A percentile compares a stretch with the other conserved stretches of the same genome.
Conservation (phyloP, 2,113 vertebrate genomes). For the Psammodynastes pulverulentus region DNA sequence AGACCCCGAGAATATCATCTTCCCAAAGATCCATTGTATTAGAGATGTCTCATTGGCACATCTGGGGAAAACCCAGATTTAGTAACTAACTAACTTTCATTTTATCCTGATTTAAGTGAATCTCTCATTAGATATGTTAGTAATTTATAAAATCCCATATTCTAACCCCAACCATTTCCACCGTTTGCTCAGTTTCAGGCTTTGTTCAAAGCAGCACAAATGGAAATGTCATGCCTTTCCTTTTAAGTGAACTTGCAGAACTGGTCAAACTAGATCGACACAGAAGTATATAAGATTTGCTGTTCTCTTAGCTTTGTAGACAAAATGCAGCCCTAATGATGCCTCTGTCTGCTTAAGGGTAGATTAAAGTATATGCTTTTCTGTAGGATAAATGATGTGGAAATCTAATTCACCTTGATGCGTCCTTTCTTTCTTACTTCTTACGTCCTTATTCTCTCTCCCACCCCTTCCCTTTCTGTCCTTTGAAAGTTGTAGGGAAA, state of each 20-base stretch:
- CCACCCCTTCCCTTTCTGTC: conserved; percentile 61
- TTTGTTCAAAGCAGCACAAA: conserved; percentile 51
- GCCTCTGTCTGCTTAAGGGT: conserved; percentile 57
- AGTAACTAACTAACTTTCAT: background rate
- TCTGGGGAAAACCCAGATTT: too few species aligned
- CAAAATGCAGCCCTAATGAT: conserved; percentile 57
- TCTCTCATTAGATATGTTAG: background rate
- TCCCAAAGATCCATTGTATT: too few species aligned
- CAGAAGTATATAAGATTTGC: conserved; percentile 2
- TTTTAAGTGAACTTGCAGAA: conserved; percentile 52
- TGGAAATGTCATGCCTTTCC: conserved; percentile 61
- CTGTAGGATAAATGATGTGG: conserved; percentile 78
- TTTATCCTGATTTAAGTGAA: conserved; percentile 9
- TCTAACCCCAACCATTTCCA: conserved; percentile 2
- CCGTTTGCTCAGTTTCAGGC: conserved; percentile 39
- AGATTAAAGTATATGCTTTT: conserved; percentile 75
- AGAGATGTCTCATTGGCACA: too few species aligned
- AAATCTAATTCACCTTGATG: conserved; percentile 80
- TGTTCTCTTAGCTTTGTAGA: conserved; percentile 55
- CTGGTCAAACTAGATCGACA: conserved; percentile 65
- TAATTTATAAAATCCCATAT: conserved; percentile 25
- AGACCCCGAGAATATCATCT: too few species aligned
- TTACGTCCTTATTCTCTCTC: conserved; percentile 37
- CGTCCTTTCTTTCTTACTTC: conserved; percentile 62
- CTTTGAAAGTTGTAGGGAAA: conserved; percentile 73